Evolutionary conservation across 2,888 invertebrate species (phyloP).

Genomic region (Eulithis testata): DNA sequence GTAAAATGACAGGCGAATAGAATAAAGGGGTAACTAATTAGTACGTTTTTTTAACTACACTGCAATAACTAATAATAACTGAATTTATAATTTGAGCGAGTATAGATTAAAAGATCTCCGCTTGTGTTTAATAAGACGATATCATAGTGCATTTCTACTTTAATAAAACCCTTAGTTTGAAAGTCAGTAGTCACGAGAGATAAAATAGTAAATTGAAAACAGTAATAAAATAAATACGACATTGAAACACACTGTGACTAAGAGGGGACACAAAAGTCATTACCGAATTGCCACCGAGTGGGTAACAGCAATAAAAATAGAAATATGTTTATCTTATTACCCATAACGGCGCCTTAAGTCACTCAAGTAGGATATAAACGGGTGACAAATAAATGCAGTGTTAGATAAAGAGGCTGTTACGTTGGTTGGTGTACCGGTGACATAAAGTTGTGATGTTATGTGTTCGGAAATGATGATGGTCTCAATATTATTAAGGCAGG

Average conservation of each 20-base stretch:
- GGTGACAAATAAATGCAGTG: conserved; percentile 47
- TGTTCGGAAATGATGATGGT: conserved; percentile 21
- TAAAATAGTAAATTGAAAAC: background rate
- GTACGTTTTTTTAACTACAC: too few relatives aligned
- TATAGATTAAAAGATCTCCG: too few relatives aligned
- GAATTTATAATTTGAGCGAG: too few relatives aligned
- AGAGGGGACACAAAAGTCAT: conserved; percentile 56
- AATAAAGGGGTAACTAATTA: too few relatives aligned
- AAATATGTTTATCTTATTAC: conserved; percentile 63
- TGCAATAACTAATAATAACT: too few relatives aligned
- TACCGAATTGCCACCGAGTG: conserved; percentile 55
- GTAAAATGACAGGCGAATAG: too few relatives aligned
- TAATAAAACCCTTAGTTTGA: background rate
- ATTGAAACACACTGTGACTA: conserved; percentile 37
- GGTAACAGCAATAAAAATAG: conserved; percentile 62
- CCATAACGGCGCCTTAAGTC: conserved; percentile 60
- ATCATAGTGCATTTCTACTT: too few relatives aligned
- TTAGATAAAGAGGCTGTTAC: conserved; percentile 31
- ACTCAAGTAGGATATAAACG: conserved; percentile 55
- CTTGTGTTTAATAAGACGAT: too few relatives aligned
- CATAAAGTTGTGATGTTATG: conserved; percentile 18
- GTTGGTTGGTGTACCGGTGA: conserved; percentile 22
- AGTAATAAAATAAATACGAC: background rate
- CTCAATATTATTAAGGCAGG: conserved; percentile 13
- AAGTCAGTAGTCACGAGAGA: too few relatives aligned